Evolutionary conservation across 2,797 vertebrate species (phyloP), one percentile per base, ranked within the genome.

Genomic region (Rhodeus uyekii): DNA sequence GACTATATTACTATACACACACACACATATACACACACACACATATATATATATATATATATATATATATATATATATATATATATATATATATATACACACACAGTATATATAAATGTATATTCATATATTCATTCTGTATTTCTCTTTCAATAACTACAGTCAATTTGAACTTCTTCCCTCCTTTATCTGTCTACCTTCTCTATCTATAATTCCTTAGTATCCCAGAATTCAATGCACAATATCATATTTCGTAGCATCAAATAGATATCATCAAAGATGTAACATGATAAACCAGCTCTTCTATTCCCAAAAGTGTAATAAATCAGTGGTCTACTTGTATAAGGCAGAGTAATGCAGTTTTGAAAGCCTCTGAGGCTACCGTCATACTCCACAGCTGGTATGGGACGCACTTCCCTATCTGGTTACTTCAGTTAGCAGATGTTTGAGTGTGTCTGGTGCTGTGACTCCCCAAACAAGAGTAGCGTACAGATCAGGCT

Each of bases 401-500:
- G 36, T 71, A 36, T 42, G n/a, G 53, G 68, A 78, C 16, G 29
- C 63, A 13, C 68, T 83, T 78, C 29, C 69, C 65, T 67, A 72
- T 86, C 80, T 53, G 53, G 83, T 86, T 89, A 84, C 83, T 82
- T 90, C 89, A 85, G 82, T 81, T 84, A 73, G 88, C 86, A 91
- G 86, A 87, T 91, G 84, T 90, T 84, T 46, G 82, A 84, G 76
- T 38, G 55, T 76, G 55, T 78, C 80, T 39, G 65, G 44, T 38
- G 38, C 46, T 72, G 34, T 39, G 60, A 81, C 73, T 81, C 78
- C 78, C 81, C 63, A 87, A 87, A 87, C 55, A 8, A 79, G 75
- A 87, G 22, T 16, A 39, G 73, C 38, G 65, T 39, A 39, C 27
- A 64, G 27, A 65, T 75, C 74, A 86, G 84, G 44, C 79, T 68